Percentiles rank a stretch among this genome's conserved stretches.
Conservation (phyloP, 2,888 invertebrate genomes). For the Chalcosyrphus nemorum region DNA sequence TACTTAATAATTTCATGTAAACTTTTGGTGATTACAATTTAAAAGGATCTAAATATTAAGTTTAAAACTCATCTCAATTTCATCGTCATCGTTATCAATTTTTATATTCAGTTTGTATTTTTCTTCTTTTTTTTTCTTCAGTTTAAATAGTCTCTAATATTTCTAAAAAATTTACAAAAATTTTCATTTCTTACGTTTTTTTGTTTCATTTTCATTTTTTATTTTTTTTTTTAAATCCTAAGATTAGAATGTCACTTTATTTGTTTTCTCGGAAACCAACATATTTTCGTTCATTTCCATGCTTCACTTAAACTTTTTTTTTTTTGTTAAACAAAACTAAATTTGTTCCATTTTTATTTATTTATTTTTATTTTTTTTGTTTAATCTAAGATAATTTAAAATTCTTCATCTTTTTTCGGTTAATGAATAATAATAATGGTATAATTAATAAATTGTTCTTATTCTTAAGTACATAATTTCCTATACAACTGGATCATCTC, state of each 20-base stretch:
- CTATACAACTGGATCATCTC: constrained; percentile 81
- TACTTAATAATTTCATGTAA: constrained; percentile 71
- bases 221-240: constrained; percentile 70
- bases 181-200: constrained; percentile 57
- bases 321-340: constrained; percentile 57
- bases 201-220: constrained; percentile 64
- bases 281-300: constrained; percentile 53
- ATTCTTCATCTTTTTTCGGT: constrained; percentile 61
- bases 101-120: constrained; percentile 63
- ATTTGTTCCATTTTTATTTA: constrained; percentile 53
- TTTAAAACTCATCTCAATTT: constrained; percentile 68
- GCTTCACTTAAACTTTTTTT: constrained; percentile 27
- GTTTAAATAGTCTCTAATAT: constrained; percentile 75
- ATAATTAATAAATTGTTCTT: constrained; percentile 72
- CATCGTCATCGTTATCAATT: constrained; percentile 69
- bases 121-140: constrained; percentile 70
- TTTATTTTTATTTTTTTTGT: constrained; percentile 61
- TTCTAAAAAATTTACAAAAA: constrained; percentile 74
- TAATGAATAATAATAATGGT: constrained; percentile 69
- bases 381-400: constrained; percentile 55
- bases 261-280: constrained; percentile 67
- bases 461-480: constrained; percentile 74
- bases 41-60: constrained; percentile 70
- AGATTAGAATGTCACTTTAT: constrained; percentile 62
- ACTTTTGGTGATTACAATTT: constrained; percentile 67